Evolutionary conservation across 2,888 invertebrate genomes (phyloP).

Genomic region (Flexamia atlantica): DNA sequence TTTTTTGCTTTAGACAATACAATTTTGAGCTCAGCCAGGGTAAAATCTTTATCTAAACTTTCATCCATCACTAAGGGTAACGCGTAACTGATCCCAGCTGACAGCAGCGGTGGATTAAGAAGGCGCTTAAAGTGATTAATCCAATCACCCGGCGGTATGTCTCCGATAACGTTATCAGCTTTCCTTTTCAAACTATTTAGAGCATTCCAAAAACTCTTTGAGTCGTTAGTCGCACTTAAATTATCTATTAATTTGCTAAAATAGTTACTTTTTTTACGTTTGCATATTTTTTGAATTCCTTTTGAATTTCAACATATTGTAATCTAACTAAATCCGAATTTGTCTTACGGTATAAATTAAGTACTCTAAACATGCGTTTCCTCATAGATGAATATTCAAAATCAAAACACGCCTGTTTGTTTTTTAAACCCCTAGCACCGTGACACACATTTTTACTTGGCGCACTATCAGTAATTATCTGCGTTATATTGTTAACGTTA

Average conservation of each 20-base stretch:
- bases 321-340: constrained; percentile 3
- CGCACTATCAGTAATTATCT: neutral
- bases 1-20: constrained; percentile 31
- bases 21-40: constrained; percentile 4
- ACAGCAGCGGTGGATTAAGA: neutral
- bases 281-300: constrained; percentile 7
- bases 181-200: constrained; percentile 12
- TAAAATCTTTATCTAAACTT: constrained; percentile 31
- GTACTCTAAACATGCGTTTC: constrained; percentile 7
- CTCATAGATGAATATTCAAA: neutral
- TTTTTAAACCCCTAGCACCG: neutral
- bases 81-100: neutral
- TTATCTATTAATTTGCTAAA: neutral
- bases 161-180: neutral
- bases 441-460: neutral
- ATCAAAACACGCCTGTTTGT: constrained; percentile 21
- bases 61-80: neutral
- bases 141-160: constrained; percentile 15
- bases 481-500: neutral
- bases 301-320: neutral
- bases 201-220: constrained; percentile 7
- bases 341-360: constrained; percentile 30
- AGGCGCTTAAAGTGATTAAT: neutral
- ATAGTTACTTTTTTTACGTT: neutral
- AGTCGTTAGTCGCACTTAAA: neutral